Base-by-base conservation (phyloP, 2,797 vertebrate species). In the Diglossa cyanea region DNA sequence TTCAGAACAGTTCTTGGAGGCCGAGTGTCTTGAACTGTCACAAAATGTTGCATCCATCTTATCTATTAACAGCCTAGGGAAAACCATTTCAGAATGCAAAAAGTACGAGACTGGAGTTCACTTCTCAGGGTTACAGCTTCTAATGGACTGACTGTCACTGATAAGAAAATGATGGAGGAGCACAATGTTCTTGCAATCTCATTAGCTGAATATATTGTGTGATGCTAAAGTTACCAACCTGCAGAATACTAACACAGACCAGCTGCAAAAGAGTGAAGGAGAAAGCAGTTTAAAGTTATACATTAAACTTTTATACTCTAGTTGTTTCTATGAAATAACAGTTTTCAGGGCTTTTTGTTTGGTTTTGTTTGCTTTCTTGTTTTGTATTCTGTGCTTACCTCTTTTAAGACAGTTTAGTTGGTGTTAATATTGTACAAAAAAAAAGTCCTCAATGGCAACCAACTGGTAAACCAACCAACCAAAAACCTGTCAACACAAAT, bases 101-200 rank as follows among this genome's bases (percentile, higher is more conserved):
- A 97, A 58, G 68, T 96, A 96, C 91, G 90, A 95, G 95, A 90
- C 91, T 93, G 90, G 91, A 97, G 97, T 97, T 97, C 94, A 76
- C 83, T 97, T 97, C 81, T 94, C 87, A 82, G 92, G 90, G 93
- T 97, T 97, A 86, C 78, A 90, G 94, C 71, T 95, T 97, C 95
- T 97, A 98, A 97, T 96, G 88, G 97, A 97, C 96, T 97, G 96
- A 94, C 97, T 98, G 97, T 97, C 97, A 96, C 94, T 73, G 97
- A 98, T 98, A 98, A 98, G 95, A 81, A 96, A 97, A 97, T 97
- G 97, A 98, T 97, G 96, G 95, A 98, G 91, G 73, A 97, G 78
- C 60, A 68, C 95, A 91, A 65, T 92, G 91, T 72, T 97, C 94
- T 90, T 94, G 82, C 94, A 97, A 72, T 97, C 97, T 98, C 97